phyloP scores from a whole-genome alignment of 2,797 vertebrate species.

The Jordanella pulchra region DNA sequence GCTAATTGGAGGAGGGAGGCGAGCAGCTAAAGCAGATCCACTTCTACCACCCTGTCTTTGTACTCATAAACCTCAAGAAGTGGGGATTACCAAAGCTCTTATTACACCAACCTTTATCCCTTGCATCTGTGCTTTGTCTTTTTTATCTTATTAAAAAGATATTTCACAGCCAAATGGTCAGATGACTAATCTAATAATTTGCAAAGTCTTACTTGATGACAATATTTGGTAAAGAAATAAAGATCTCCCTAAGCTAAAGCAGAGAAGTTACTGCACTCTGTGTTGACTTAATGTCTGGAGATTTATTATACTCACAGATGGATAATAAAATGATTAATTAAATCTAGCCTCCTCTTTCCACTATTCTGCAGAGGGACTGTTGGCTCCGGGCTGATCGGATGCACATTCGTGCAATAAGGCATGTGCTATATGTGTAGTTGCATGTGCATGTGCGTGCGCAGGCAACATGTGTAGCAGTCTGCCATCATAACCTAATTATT shows the following conservation, averaged over 20 bases:
- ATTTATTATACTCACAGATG: slow-evolving; percentile 63
- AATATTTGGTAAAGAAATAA: slow-evolving; percentile 28
- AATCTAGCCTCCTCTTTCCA: slow-evolving; percentile 56
- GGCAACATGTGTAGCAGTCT: slow-evolving; percentile 66
- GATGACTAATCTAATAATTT: slow-evolving; percentile 39
- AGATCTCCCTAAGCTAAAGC: slow-evolving; percentile 31
- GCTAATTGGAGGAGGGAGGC: slow-evolving; percentile 2
- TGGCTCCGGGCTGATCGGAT: slow-evolving; percentile 44
- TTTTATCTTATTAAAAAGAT: slow-evolving; percentile 11
- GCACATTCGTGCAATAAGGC: slow-evolving; percentile 17
- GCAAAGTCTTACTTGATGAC: slow-evolving; percentile 26
- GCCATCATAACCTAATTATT: slow-evolving; percentile 84
- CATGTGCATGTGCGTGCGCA: slow-evolving; percentile 17
- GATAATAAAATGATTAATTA: slow-evolving; percentile 69
- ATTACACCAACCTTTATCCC: slow-evolving; percentile 8
- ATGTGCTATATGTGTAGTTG: slow-evolving; percentile 23
- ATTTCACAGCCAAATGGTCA: slow-evolving; percentile 30
- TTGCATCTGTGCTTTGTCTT: slow-evolving; percentile 19
- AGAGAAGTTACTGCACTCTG: slow-evolving; percentile 40
- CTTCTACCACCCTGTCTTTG: neutral
- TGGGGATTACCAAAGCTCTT: neutral
- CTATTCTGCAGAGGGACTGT: slow-evolving; percentile 44
- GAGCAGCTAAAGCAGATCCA: slow-evolving; percentile 2
- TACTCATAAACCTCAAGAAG: slow-evolving; percentile 9
- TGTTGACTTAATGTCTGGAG: slow-evolving; percentile 49